Conservation (phyloP, 1,140 invertebrate genomes). For the Himalopsyche phryganea region DNA sequence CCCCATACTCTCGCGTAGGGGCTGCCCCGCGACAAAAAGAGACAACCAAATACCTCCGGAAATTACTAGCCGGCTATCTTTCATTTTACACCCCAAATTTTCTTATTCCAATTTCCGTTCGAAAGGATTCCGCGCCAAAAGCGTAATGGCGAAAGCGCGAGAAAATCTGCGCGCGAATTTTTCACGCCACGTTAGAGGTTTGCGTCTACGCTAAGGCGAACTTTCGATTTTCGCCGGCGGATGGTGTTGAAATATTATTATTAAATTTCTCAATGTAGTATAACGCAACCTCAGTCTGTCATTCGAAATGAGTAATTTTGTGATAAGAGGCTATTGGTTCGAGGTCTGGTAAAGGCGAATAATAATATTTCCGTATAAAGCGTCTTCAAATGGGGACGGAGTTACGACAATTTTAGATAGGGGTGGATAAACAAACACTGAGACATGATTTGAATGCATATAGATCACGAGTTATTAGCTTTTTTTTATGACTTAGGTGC, state of each 20-base stretch:
- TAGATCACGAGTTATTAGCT: too few species aligned
- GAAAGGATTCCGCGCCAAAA: constrained; percentile 13
- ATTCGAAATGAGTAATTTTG: constrained; percentile 54
- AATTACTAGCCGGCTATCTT: constrained; percentile 44
- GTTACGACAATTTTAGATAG: too few species aligned
- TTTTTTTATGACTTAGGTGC: too few species aligned
- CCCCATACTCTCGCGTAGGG: constrained; percentile 3
- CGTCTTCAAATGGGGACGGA: neutral
- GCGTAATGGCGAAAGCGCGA: constrained; percentile 16
- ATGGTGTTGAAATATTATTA: neutral
- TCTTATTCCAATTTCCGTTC: constrained; percentile 55
- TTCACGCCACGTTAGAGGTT: neutral
- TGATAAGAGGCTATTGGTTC: constrained; percentile 43
- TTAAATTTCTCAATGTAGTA: neutral
- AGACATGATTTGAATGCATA: too few species aligned
- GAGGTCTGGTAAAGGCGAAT: constrained; percentile 14
- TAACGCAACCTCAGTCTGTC: constrained; percentile 43
- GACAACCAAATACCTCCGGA: constrained; percentile 22
- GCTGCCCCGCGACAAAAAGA: constrained; percentile 14
- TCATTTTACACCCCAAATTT: constrained; percentile 55
- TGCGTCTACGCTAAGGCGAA: neutral
- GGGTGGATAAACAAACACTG: too few species aligned
- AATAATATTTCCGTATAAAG: constrained; percentile 23
- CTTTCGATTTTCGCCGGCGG: neutral
- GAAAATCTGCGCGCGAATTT: neutral